Conservation (phyloP, 2,888 invertebrate species). For the Galeopsomyia nigrocyanea region DNA sequence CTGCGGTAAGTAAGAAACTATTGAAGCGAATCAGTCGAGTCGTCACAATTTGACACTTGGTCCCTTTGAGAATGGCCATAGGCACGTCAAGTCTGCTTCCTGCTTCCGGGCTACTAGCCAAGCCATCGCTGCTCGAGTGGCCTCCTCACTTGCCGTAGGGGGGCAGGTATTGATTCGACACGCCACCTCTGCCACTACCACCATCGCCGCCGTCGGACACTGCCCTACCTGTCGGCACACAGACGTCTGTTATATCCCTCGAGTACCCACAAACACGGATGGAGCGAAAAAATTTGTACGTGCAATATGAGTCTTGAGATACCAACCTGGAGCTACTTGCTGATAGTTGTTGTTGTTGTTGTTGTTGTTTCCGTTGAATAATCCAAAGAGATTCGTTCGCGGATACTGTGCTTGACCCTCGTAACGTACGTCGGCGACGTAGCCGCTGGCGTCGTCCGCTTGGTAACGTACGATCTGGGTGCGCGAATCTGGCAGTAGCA, state of each 20-base stretch:
- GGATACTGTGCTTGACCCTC: slow-evolving; percentile 70
- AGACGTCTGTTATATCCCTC: slow-evolving; percentile 36
- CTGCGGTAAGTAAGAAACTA: not conserved
- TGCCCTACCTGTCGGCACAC: slow-evolving; percentile 57
- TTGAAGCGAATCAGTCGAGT: no score
- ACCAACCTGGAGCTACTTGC: slow-evolving; percentile 46
- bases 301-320: slow-evolving; percentile 26
- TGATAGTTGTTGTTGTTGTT: slow-evolving; percentile 42
- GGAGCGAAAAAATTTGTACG: not conserved
- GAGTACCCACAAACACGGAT: not conserved
- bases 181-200: slow-evolving; percentile 50
- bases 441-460: slow-evolving; percentile 88
- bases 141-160: slow-evolving; percentile 63
- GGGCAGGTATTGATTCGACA: slow-evolving; percentile 64
- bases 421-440: slow-evolving; percentile 84
- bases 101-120: no score
- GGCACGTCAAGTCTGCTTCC: no score
- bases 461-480: slow-evolving; percentile 89
- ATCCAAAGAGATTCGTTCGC: slow-evolving; percentile 46
- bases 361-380: slow-evolving; percentile 13
- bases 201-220: slow-evolving; percentile 52
- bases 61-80: no score
- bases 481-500: slow-evolving; percentile 86
- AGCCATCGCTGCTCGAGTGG: not conserved
- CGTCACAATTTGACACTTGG: no score